These are phyloP conservation scores for Fringilla coelebs DNA, from an alignment of 2,797 vertebrate species.

Conservation along the genomic window DNA sequence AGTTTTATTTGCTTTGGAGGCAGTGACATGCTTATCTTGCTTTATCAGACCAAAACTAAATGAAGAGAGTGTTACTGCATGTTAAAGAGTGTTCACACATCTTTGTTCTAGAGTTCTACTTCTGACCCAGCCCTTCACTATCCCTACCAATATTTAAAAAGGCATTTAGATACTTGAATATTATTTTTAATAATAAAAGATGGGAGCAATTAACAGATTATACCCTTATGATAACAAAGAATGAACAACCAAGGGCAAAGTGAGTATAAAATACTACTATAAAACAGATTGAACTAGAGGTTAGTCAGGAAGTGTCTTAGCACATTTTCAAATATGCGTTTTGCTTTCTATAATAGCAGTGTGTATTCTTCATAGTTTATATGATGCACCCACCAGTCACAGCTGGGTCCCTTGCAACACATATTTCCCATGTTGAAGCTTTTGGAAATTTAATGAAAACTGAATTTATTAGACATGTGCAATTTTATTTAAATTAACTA, in stretches of 20 bases:
- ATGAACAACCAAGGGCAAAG: background rate
- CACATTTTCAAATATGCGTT: background rate
- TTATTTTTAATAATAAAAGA: background rate
- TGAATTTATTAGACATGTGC: background rate
- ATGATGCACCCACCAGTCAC: background rate
- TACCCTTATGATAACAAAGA: background rate
- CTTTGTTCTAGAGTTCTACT: background rate
- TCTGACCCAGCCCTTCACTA: background rate
- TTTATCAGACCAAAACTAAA: background rate
- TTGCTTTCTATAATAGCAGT: background rate
- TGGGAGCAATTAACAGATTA: background rate
- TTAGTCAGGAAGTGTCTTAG: background rate
- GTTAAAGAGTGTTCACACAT: background rate
- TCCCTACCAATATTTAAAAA: background rate
- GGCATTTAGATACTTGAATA: background rate
- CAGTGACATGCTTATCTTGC: background rate
- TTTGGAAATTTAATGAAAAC: background rate
- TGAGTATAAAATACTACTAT: background rate
- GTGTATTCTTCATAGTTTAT: background rate
- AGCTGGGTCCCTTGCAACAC: background rate
- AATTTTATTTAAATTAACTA: constrained; percentile 35
- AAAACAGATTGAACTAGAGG: background rate
- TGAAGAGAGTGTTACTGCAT: background rate
- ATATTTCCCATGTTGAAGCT: background rate
- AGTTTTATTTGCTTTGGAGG: background rate